These are phyloP conservation scores for Dascillus cervinus DNA, from an alignment of 2,888 invertebrate species.

Conservation along the genomic window DNA sequence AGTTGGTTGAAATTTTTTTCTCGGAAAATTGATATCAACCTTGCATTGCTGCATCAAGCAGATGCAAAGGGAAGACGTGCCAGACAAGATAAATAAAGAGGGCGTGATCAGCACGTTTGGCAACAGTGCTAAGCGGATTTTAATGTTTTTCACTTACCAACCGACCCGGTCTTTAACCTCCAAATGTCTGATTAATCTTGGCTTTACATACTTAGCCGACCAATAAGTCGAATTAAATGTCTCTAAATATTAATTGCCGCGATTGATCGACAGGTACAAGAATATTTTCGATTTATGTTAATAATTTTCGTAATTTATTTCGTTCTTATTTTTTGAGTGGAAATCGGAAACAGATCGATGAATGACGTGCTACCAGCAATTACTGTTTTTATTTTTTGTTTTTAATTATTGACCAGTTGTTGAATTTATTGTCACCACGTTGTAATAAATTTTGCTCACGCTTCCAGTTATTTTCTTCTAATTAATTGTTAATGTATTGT, in stretches of 20 bases:
- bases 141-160: constrained; percentile 22
- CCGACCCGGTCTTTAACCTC: constrained; percentile 18
- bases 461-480: constrained; percentile 3
- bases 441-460: constrained; percentile 10
- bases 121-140: constrained; percentile 20
- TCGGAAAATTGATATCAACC: too few relatives aligned
- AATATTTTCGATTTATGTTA: neutral
- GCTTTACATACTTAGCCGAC: constrained; percentile 10
- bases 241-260: neutral
- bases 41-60: constrained; percentile 3
- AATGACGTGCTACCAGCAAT: too few relatives aligned
- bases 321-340: too few relatives aligned
- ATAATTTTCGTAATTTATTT: too few relatives aligned
- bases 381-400: too few relatives aligned
- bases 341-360: too few relatives aligned
- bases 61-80: constrained; percentile 4
- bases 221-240: constrained; percentile 8
- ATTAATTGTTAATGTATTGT: constrained; percentile 12
- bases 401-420: too few relatives aligned
- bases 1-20: too few relatives aligned
- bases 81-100: constrained; percentile 12
- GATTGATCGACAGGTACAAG: constrained; percentile 1
- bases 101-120: constrained; percentile 13
- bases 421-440: constrained; percentile 8
- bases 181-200: constrained; percentile 9